Evolutionary conservation across 2,113 vertebrate species (phyloP), one percentile per base, ranked within the genome.

Genomic region (Lampris megalopsis): DNA sequence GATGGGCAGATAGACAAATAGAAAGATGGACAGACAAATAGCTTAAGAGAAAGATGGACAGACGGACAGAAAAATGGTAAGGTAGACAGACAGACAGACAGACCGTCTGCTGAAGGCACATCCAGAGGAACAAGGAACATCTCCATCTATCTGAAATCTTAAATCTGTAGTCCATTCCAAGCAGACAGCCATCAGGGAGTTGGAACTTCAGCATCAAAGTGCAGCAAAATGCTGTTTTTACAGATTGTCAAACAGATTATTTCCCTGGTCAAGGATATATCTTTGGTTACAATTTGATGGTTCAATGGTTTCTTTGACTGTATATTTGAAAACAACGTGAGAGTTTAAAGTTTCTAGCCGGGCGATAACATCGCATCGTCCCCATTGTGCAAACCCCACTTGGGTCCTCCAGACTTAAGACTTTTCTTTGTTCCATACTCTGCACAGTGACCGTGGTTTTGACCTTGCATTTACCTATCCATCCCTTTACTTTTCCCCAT

Each of bases 401-500:
- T 13, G 13, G 42, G n/a, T 56, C 8, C 13, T 50, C 38, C 59
- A 42, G 72, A 65, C 52, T 68, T 6, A 10, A 68, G 73, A 13
- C 71, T 54, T 47, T 45, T 61, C 71, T 80, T 62, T 75, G 53
- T 74, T 81, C 68, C 40, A 63, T 58, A 54, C 54, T 62, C 60
- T 59, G 45, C 74, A 53, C 69, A 75, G 67, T 82, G 72, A 87
- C 80, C 65, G 71, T 37, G 74, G 60, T 1, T 82, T 53, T 82
- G 74, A 62, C 53, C 74, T 37, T 81, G 74, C 58, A 84, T 70
- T 73, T 68, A 84, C 82, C 66, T 68, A 85, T 83, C 82, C 70
- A 77, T 86, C 83, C 78, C 69, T 77, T 72, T 86, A 79, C 78
- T 68, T 77, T 72, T 86, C 78, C 89, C 79, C 76, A 71, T 89